Evolutionary conservation across 2,888 invertebrate species (phyloP).

Genomic region (Rhagium mordax): DNA sequence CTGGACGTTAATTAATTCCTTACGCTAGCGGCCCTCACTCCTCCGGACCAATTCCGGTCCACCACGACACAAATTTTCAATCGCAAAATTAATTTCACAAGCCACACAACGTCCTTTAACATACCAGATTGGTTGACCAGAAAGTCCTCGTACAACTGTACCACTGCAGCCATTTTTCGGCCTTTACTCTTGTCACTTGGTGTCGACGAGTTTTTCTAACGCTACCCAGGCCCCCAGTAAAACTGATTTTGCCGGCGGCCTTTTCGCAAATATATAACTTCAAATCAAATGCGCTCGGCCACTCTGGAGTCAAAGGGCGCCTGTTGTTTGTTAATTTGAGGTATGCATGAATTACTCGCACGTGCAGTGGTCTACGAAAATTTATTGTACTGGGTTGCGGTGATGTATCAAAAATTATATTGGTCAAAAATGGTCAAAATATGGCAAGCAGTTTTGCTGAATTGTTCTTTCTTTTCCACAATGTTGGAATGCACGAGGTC

Average conservation of each 20-base stretch:
- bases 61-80: no score
- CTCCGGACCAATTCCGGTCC: no score
- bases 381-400: no score
- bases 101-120: not conserved
- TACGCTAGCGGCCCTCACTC: no score
- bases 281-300: not conserved
- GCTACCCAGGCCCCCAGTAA: constrained; percentile 2
- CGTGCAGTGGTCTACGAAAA: no score
- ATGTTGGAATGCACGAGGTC: no score
- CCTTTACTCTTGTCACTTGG: not conserved
- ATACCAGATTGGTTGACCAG: constrained; percentile 20
- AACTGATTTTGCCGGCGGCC: not conserved
- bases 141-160: constrained; percentile 19
- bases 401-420: no score
- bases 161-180: constrained; percentile 21
- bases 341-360: not conserved
- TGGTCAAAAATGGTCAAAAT: no score
- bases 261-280: constrained; percentile 1
- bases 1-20: no score
- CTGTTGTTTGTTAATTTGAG: constrained; percentile 19
- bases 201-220: not conserved
- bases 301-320: not conserved
- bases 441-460: no score
- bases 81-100: not conserved
- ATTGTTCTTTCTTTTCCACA: no score